phyloP scores from a whole-genome alignment of 1,140 invertebrate species.

The Calliopsis andreniformis region DNA sequence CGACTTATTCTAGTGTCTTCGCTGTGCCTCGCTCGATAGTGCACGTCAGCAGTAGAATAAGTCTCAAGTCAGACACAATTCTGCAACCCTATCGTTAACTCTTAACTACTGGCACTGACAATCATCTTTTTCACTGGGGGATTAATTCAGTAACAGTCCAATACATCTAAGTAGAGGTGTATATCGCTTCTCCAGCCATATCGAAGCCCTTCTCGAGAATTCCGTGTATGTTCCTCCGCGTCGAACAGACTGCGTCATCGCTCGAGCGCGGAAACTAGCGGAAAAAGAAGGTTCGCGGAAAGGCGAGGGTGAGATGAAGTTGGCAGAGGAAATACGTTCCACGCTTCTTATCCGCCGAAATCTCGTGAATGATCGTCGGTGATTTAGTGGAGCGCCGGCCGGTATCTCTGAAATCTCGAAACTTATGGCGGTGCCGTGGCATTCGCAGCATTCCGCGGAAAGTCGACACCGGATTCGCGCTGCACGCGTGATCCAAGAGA shows the following conservation, averaged over 20 bases:
- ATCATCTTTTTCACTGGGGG: too few relatives aligned
- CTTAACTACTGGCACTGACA: too few relatives aligned
- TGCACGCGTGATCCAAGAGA: slow-evolving; percentile 18
- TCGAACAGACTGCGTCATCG: slow-evolving; percentile 10
- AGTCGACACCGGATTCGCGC: slow-evolving; percentile 35
- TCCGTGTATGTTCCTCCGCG: slow-evolving; percentile 3
- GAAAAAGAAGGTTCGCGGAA: too few relatives aligned
- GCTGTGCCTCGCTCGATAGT: too few relatives aligned
- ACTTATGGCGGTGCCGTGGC: slow-evolving; percentile 58
- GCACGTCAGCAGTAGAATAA: too few relatives aligned
- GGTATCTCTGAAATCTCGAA: slow-evolving; percentile 61
- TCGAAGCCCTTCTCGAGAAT: too few relatives aligned
- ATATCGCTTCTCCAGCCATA: too few relatives aligned
- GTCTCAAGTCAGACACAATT: too few relatives aligned
- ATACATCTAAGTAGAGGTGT: too few relatives aligned
- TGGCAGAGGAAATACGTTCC: slow-evolving; percentile 44
- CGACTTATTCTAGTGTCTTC: too few relatives aligned
- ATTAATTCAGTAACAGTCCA: too few relatives aligned
- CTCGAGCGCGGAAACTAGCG: not conserved
- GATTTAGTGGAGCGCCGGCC: slow-evolving; percentile 53
- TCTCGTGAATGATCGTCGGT: slow-evolving; percentile 63
- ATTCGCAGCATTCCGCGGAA: slow-evolving; percentile 39
- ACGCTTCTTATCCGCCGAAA: slow-evolving; percentile 59
- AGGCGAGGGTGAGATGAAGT: slow-evolving; percentile 9
- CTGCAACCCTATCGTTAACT: too few relatives aligned